phyloP scores from a whole-genome alignment of 1,140 invertebrate species.

The Phymastichus coffea region DNA sequence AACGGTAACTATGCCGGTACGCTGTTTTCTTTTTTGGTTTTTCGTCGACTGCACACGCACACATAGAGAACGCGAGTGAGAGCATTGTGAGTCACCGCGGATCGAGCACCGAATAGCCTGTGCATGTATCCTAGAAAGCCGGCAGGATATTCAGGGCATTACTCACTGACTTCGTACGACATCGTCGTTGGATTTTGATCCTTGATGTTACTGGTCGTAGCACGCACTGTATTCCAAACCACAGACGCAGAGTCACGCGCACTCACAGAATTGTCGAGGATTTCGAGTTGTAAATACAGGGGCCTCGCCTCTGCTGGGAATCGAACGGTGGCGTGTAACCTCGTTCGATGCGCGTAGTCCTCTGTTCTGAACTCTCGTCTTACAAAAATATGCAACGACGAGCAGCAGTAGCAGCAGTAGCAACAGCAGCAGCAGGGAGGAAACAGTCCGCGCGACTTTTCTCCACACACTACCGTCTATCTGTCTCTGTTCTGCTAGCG shows the following conservation, averaged over 20 bases:
- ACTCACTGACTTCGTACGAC: constrained; percentile 28
- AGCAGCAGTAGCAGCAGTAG: neutral
- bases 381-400: constrained; percentile 3
- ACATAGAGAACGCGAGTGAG: neutral
- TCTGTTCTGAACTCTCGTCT: neutral
- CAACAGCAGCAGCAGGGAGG: neutral
- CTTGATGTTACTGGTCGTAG: neutral
- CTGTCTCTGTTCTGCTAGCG: no score
- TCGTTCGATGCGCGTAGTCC: neutral
- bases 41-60: neutral
- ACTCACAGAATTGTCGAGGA: neutral
- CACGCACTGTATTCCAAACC: neutral
- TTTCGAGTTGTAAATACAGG: neutral
- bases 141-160: neutral
- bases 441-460: neutral
- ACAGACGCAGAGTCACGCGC: neutral
- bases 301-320: neutral
- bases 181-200: neutral
- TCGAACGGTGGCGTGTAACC: neutral
- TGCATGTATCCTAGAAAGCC: no score
- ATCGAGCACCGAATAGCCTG: neutral
- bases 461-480: neutral
- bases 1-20: no score
- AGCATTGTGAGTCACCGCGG: neutral
- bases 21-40: neutral